Evolutionary conservation across 2,113 vertebrate species (phyloP), one percentile per base, ranked within the genome.

Genomic region (Anhinga rufa): DNA sequence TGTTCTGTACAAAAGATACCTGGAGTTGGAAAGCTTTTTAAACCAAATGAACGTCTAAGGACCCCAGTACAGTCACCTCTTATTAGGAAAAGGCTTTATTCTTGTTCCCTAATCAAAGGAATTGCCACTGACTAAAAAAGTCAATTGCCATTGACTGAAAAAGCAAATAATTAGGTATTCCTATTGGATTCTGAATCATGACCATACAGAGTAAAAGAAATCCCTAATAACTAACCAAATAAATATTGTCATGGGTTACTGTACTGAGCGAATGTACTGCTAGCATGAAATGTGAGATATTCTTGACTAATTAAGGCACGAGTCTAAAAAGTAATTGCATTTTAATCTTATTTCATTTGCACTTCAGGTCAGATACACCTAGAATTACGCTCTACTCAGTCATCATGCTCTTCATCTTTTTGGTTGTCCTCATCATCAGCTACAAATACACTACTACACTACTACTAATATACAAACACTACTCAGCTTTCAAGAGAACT

Each of bases 341-440:
- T 70, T 88, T 76, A 69, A 64, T 55, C 40, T 12, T n/a, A 34
- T 61, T 80, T 87, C 28, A 42, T 57, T 64, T 81, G 42, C 65
- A 40, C 97, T 97, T 75, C 92, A 97, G 95, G 25, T 92, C 93
- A 78, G 86, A 48, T 16, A 20, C 29, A 55, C 42, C 92, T 70
- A 16, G 68, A 60, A 68, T 97, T 24, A 38, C 4, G 32, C 7
- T 74, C 16, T 65, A 85, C 38, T 86, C 82, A 46, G 6, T 84
- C 54, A 46, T 96, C 31, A 55, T 87, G 32, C 49, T 97, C 18
- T 31, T 92, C 21, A 69, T 92, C 61, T 61, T 96, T 69, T 80
- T 57, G 34, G 24, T 69, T 42, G 4, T 60, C 52, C 77, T 97
- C 4, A 14, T 95, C 52, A 36, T 90, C 86, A 98, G 97, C 61